These are phyloP conservation scores for Panthera tigris DNA, from an alignment of 2,113 vertebrate genomes.

Conservation along the genomic window DNA sequence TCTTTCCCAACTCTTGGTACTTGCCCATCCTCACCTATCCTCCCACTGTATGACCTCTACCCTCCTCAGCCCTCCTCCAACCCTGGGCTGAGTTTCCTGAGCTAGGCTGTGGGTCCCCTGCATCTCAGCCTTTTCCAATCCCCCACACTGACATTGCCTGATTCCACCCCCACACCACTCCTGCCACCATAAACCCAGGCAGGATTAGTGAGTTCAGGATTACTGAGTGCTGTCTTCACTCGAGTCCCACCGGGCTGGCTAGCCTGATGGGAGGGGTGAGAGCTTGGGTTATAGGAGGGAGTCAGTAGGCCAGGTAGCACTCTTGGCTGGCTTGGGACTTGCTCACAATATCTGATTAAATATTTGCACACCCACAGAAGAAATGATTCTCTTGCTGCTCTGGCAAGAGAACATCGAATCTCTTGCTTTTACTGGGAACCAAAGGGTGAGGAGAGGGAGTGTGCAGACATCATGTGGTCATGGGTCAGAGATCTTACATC, in stretches of 20 bases:
- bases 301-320: neutral
- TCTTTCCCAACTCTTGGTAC: neutral
- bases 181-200: neutral
- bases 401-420: neutral
- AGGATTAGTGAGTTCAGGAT: constrained; percentile 76
- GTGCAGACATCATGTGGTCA: neutral
- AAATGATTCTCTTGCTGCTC: constrained; percentile 12
- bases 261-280: neutral
- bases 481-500: neutral
- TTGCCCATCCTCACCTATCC: neutral
- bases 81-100: neutral
- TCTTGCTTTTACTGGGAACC: constrained; percentile 10
- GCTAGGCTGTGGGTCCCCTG: neutral
- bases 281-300: neutral
- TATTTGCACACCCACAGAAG: constrained; percentile 36
- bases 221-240: neutral
- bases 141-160: neutral
- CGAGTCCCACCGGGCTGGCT: neutral
- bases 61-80: neutral
- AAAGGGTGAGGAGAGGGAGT: neutral
- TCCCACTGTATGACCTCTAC: neutral
- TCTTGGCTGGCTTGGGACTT: neutral
- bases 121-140: neutral
- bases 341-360: constrained; percentile 40
- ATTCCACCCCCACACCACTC: neutral